Percentiles rank a stretch among this genome's conserved stretches.
phyloP scores from a whole-genome alignment of 64 coral and sea anemone species.

The Pocillopora damicornis region DNA sequence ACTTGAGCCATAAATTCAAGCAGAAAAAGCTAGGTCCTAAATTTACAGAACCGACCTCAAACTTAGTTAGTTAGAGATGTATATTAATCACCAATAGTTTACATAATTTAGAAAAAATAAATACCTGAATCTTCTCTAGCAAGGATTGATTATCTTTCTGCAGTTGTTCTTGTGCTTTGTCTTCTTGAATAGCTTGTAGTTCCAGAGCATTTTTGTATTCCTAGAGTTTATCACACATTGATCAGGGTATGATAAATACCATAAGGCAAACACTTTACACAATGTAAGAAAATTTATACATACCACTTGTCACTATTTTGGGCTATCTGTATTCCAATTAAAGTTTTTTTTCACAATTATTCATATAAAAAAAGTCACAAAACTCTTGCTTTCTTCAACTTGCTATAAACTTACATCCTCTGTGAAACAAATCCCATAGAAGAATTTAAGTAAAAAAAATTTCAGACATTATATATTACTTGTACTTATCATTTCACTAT shows the following conservation, averaged over 20 bases:
- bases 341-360: background rate
- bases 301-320: no score
- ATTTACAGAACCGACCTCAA: no score
- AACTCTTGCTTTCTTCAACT: background rate
- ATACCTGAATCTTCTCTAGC: constrained; percentile 76
- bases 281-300: background rate
- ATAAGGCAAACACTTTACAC: background rate
- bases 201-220: constrained; percentile 76
- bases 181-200: constrained; percentile 50
- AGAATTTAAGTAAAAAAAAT: background rate
- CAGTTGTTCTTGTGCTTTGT: constrained; percentile 60
- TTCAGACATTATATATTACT: background rate
- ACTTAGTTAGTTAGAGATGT: no score
- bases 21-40: no score
- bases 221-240: constrained; percentile 12
- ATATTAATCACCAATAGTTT: no score
- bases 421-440: background rate
- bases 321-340: background rate
- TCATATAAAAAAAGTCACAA: background rate
- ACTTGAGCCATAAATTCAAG: no score
- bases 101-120: no score
- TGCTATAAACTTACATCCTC: background rate
- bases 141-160: constrained; percentile 64
- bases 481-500: background rate
- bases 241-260: background rate